Evolutionary conservation across 2,888 invertebrate genomes (phyloP), one percentile per base, ranked within the genome.

Genomic region (Griposia aprilina): DNA sequence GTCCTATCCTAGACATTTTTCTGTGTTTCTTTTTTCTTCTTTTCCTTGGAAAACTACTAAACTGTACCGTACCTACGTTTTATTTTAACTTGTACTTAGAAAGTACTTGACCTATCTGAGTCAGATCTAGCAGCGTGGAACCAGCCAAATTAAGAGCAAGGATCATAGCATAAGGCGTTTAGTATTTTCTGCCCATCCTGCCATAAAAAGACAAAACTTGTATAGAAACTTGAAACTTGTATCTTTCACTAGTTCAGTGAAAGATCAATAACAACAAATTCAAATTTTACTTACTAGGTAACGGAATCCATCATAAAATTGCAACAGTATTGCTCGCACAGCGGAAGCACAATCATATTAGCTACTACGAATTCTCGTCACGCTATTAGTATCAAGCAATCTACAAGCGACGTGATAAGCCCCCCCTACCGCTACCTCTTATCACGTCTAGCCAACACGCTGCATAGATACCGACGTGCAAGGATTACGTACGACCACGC

Each of bases 321-420:
- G 7, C 6, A 60, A 36, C 45, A 69, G 7, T 17, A 41, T 41
- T 17, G 15, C 62, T 74, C 23, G 30, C 13, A 48, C 52, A 45
- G 30, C 17, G 57, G n/a, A 59, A 79, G 48, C 62, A 11, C 36
- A 23, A 41, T 79, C 79, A 69, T 76, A 59, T 1, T 30, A 67
- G 45, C 66, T 78, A 88, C 86, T 88, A 82, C 66, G 81, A 82
- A 94, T 94, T 94, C 94, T 65, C 80, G 83, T 92, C 94, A 92
- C 95, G 94, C 91, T 68, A 50, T 65, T 72, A 83, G 89, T 95
- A 95, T 95, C 94, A 95, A 95, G 92, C 95, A 94, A 91, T 93
- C 93, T 89, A 92, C 91, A 89, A 87, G 85, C 83, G 84, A 81
- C 80, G 78, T 92, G 92, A 94, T 93, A 93, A 92, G 87, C 85